A percentile compares a stretch with the other conserved stretches of the same genome.
These are phyloP conservation scores for Myxocyprinus asiaticus DNA, from an alignment of 2,113 vertebrate species.

Conservation along the genomic window DNA sequence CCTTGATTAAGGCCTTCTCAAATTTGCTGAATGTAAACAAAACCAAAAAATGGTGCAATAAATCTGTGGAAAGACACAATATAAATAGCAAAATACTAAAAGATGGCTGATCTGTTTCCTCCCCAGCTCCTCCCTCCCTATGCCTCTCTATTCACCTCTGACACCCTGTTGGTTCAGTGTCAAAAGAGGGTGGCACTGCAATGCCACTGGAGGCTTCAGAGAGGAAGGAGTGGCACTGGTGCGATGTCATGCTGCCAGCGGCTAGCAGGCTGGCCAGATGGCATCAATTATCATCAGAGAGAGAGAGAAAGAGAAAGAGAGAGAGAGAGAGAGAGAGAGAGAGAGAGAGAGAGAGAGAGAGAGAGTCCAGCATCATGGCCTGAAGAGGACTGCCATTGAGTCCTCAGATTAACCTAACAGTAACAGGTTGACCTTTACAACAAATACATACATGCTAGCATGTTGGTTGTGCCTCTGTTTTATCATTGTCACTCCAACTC, in stretches of 20 bases:
- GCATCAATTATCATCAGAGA: slow-evolving; percentile 23
- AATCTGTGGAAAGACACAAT: background rate
- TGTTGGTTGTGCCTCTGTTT: slow-evolving; percentile 20
- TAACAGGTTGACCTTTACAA: slow-evolving; percentile 10
- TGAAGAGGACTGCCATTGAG: slow-evolving; percentile 55
- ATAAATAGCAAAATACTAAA: background rate
- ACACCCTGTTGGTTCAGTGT: slow-evolving; percentile 10
- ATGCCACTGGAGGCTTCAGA: background rate
- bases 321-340: slow-evolving; percentile 44
- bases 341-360: background rate
- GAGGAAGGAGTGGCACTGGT: background rate
- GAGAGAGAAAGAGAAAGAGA: slow-evolving; percentile 46
- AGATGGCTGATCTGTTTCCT: background rate
- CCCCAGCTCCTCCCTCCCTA: background rate
- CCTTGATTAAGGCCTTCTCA: no score
- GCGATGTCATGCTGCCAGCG: background rate
- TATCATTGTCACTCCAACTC: background rate
- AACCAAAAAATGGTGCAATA: background rate
- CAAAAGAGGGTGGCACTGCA: slow-evolving; percentile 17
- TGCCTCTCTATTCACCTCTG: slow-evolving; percentile 1
- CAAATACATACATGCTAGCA: slow-evolving; percentile 28
- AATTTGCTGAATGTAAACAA: no score
- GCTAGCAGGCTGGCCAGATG: slow-evolving; percentile 8
- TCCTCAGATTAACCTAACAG: slow-evolving; percentile 55
- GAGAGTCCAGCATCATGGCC: background rate